Conservation (phyloP, 2,888 invertebrate species). For the Cryptocephalus primarius region DNA sequence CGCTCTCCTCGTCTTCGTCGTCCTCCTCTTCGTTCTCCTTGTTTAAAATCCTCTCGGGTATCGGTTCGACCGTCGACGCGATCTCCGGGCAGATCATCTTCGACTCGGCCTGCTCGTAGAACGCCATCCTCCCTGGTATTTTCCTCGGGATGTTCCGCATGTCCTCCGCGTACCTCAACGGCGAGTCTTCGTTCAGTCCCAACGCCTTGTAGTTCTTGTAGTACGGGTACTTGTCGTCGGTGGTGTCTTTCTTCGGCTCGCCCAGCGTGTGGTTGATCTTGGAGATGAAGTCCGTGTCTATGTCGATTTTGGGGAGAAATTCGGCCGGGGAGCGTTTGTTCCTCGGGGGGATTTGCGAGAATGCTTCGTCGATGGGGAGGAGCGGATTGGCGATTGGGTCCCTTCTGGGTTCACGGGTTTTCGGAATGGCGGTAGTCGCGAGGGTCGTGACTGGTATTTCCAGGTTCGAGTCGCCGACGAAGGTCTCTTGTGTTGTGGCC, state of each 20-base stretch:
- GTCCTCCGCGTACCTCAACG: slow-evolving; percentile 56
- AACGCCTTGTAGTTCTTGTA: slow-evolving; percentile 37
- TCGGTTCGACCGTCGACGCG: slow-evolving; percentile 42
- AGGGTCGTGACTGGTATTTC: slow-evolving; percentile 12
- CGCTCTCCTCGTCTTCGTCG: slow-evolving; percentile 14
- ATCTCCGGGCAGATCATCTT: slow-evolving; percentile 44
- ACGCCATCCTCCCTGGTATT: slow-evolving; percentile 53
- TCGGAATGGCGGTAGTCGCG: slow-evolving; percentile 15
- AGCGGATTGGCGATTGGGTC: not conserved
- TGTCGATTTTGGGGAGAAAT: slow-evolving; percentile 20
- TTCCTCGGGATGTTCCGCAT: slow-evolving; percentile 52
- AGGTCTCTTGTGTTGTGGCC: slow-evolving; percentile 4
- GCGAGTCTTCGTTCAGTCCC: slow-evolving; percentile 44
- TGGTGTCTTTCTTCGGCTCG: slow-evolving; percentile 13
- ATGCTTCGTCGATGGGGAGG: slow-evolving; percentile 5
- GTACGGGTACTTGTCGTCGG: slow-evolving; percentile 52
- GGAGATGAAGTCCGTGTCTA: slow-evolving; percentile 25
- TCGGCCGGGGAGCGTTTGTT: slow-evolving; percentile 17
- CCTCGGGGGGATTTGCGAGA: slow-evolving; percentile 4
- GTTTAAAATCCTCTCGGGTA: slow-evolving; percentile 40
- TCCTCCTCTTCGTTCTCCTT: slow-evolving; percentile 29
- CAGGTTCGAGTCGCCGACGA: slow-evolving; percentile 5
- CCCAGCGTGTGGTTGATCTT: slow-evolving; percentile 18
- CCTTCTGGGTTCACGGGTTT: not conserved
- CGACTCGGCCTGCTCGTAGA: slow-evolving; percentile 54